These are phyloP conservation scores for Axea sp. DNA, from an alignment of 2,888 invertebrate species.

Conservation along the genomic window DNA sequence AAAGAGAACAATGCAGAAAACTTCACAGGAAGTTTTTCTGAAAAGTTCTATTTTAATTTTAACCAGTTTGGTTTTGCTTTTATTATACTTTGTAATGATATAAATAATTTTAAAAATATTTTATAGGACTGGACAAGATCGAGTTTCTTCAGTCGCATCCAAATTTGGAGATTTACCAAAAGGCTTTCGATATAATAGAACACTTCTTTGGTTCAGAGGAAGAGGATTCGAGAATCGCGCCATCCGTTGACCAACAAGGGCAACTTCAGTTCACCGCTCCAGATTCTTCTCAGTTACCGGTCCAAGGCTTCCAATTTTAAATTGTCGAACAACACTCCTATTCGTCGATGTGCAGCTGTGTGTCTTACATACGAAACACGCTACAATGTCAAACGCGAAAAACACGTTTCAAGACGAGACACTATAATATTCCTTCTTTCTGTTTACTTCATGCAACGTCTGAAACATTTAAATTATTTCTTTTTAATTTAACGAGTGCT, in stretches of 20 bases:
- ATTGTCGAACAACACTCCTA: constrained; percentile 56
- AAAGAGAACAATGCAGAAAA: too few species aligned
- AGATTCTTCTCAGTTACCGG: constrained; percentile 81
- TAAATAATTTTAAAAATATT: too few species aligned
- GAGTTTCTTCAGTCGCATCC: constrained; percentile 98
- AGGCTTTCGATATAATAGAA: constrained; percentile 98
- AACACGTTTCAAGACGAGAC: constrained; percentile 16
- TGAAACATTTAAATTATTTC: too few species aligned
- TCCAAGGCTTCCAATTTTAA: constrained; percentile 91
- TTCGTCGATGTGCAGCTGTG: constrained; percentile 64
- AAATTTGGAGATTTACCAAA: constrained; percentile 97
- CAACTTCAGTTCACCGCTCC: constrained; percentile 81
- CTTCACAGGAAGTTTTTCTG: too few species aligned
- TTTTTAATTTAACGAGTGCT: too few species aligned
- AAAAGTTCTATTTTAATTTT: too few species aligned
- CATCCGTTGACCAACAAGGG: constrained; percentile 87
- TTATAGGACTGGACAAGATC: constrained; percentile 95
- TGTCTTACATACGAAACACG: constrained; percentile 54
- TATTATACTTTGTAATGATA: too few species aligned
- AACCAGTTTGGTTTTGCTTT: too few species aligned
- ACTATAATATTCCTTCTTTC: constrained; percentile 23
- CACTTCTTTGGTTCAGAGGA: constrained; percentile 97
- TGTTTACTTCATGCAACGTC: background rate
- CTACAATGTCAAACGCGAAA: constrained; percentile 31
- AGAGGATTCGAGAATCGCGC: constrained; percentile 90